phyloP scores from a whole-genome alignment of 1,140 invertebrate species.

The Nasonia longicornis region DNA sequence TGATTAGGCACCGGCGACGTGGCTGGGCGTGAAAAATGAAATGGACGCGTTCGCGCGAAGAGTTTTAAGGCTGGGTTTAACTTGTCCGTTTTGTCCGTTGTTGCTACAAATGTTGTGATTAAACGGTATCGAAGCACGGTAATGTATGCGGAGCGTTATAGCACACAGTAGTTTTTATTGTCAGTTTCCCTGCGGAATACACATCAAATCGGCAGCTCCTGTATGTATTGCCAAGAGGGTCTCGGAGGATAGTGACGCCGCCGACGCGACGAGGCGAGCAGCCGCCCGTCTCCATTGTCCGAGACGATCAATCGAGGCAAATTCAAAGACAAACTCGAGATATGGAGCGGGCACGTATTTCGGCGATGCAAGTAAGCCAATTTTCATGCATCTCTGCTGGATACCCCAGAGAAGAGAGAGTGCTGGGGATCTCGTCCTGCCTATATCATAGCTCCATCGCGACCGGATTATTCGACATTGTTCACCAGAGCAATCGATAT shows the following conservation, averaged over 20 bases:
- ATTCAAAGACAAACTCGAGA: slow-evolving; percentile 22
- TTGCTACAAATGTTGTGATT: too few species aligned
- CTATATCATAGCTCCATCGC: too few species aligned
- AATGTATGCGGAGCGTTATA: neutral
- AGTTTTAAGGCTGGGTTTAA: neutral
- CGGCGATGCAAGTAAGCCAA: slow-evolving; percentile 2
- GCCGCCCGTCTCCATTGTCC: neutral
- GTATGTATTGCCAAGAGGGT: neutral
- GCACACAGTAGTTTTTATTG: neutral
- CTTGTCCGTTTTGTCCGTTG: too few species aligned
- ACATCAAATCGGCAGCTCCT: neutral
- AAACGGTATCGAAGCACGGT: too few species aligned
- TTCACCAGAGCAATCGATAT: neutral
- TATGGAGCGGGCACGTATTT: neutral
- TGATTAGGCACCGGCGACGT: slow-evolving; percentile 16
- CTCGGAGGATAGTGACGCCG: neutral
- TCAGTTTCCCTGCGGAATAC: slow-evolving; percentile 3
- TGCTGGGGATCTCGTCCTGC: neutral
- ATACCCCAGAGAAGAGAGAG: neutral
- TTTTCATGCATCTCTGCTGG: neutral
- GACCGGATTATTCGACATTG: neutral
- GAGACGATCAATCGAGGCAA: slow-evolving; percentile 18
- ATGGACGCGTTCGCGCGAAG: neutral
- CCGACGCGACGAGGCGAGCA: neutral
- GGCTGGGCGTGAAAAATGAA: slow-evolving; percentile 20